These are phyloP conservation scores for Cephus sareptanus DNA, from an alignment of 2,888 invertebrate species.

Conservation along the genomic window DNA sequence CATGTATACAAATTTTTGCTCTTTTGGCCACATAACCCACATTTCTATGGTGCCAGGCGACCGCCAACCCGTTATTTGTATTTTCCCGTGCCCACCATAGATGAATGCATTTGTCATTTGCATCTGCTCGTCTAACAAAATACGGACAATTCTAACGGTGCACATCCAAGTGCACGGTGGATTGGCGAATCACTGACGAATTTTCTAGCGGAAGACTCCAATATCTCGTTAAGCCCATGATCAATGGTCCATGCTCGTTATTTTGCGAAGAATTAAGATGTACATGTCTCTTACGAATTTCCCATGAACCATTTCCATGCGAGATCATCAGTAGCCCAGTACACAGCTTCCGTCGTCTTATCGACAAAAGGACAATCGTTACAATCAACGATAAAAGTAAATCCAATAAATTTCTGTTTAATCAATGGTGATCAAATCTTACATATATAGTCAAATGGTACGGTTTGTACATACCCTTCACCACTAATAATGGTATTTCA, in stretches of 20 bases:
- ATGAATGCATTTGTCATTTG: conserved; percentile 42
- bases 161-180: conserved; percentile 28
- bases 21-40: conserved; percentile 63
- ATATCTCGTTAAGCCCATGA: conserved; percentile 21
- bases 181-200: conserved; percentile 29
- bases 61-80: conserved; percentile 62
- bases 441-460: neutral
- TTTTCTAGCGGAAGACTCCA: conserved; percentile 33
- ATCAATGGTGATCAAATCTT: neutral
- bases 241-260: neutral
- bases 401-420: neutral
- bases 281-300: neutral
- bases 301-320: neutral
- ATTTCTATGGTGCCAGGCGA: conserved; percentile 57
- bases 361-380: neutral
- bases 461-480: too few species aligned
- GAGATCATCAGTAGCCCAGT: neutral
- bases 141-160: conserved; percentile 48
- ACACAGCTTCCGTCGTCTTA: neutral
- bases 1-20: conserved; percentile 63
- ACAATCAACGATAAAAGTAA: neutral
- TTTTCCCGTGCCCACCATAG: conserved; percentile 41
- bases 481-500: too few species aligned
- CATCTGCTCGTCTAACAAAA: conserved; percentile 45
- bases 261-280: neutral